A percentile compares a stretch with the other conserved stretches of the same genome.
phyloP scores from a whole-genome alignment of 2,888 invertebrate genomes.

The Zaprionus bogoriensis region DNA sequence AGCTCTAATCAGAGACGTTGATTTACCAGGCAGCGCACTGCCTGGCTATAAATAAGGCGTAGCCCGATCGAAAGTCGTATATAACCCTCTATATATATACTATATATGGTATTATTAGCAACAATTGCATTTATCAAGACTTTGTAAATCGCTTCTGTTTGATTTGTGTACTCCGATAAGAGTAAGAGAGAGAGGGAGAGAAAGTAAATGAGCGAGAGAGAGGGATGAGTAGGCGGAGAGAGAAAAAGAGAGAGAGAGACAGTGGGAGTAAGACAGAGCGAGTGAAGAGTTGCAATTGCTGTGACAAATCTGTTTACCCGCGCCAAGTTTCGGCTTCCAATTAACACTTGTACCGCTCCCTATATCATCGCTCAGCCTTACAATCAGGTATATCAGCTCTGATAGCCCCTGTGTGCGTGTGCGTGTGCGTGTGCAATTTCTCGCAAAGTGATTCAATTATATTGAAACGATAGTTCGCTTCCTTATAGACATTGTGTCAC shows the following conservation, averaged over 20 bases:
- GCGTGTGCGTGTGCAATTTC: conserved; percentile 22
- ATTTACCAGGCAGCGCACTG: conserved; percentile 50
- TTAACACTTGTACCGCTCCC: conserved; percentile 45
- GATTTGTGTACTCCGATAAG: conserved; percentile 54
- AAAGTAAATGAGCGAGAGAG: not conserved
- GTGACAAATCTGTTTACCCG: conserved; percentile 62
- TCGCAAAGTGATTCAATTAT: conserved; percentile 62
- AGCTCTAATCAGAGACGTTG: conserved; percentile 70
- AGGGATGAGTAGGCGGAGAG: not conserved
- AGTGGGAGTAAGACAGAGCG: too few relatives aligned
- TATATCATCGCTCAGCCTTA: conserved; percentile 41
- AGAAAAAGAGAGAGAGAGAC: too few relatives aligned
- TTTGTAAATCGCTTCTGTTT: conserved; percentile 45
- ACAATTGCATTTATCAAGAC: conserved; percentile 59
- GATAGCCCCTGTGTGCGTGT: too few relatives aligned
- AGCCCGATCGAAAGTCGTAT: conserved; percentile 30
- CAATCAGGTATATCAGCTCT: conserved; percentile 24
- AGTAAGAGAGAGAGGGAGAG: not conserved
- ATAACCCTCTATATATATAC: conserved; percentile 23
- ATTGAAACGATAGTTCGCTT: conserved; percentile 54
- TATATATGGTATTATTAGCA: conserved; percentile 50
- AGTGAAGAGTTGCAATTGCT: too few relatives aligned
- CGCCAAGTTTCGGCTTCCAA: conserved; percentile 43
- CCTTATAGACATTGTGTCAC: conserved; percentile 72
- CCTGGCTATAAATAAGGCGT: conserved; percentile 43